Conservation (phyloP, 64 coral and sea anemone genomes). For the Montipora foliosa region DNA sequence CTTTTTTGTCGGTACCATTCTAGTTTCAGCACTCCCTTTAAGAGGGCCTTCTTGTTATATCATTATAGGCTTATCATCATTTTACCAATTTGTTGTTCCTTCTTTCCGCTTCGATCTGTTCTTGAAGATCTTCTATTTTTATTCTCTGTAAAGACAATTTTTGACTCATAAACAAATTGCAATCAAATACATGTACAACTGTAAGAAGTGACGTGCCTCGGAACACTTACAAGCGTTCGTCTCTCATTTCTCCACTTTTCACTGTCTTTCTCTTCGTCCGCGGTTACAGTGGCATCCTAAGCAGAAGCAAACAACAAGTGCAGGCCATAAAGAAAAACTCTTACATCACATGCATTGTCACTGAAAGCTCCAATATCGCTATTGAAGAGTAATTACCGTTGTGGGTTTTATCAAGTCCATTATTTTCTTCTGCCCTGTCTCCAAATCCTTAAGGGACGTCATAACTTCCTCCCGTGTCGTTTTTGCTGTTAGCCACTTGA, state of each 20-base stretch:
- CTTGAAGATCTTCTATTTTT: background rate
- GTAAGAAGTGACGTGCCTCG: background rate
- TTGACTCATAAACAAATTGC: background rate
- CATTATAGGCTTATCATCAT: background rate
- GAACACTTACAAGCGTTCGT: background rate
- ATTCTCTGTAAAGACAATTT: background rate
- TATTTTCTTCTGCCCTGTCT: background rate
- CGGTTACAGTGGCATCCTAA: background rate
- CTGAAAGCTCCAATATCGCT: background rate
- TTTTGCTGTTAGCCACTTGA: conserved; percentile 7
- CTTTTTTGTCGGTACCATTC: background rate
- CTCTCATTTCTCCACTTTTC: background rate
- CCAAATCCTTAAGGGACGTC: background rate
- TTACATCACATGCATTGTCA: no score
- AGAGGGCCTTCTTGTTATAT: background rate
- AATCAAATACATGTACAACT: background rate
- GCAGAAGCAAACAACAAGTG: background rate
- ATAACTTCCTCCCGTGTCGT: background rate
- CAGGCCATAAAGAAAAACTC: background rate
- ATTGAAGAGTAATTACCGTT: background rate
- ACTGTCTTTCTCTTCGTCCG: background rate
- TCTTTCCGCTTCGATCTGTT: background rate
- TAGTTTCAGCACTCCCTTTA: background rate
- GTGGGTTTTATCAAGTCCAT: background rate
- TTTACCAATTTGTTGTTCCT: background rate